phyloP scores from a whole-genome alignment of 1,140 invertebrate species.

The Pogonomyrmex barbatus region DNA sequence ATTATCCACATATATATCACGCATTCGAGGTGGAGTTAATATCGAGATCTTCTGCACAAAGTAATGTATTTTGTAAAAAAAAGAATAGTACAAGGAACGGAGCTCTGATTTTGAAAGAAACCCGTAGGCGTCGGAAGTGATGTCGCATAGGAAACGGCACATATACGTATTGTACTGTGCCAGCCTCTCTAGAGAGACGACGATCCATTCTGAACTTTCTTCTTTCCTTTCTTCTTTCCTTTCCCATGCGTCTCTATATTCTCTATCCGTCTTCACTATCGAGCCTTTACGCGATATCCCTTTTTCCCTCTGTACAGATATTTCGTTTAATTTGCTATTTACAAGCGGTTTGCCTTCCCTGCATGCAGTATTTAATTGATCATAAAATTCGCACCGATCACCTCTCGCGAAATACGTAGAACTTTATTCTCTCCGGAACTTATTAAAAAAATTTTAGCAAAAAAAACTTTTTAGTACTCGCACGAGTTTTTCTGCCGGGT shows the following conservation, averaged over 20 bases:
- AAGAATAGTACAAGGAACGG: conserved; percentile 21
- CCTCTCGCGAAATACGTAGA: background rate
- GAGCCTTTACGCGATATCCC: background rate
- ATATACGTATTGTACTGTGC: conserved; percentile 47
- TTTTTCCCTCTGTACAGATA: background rate
- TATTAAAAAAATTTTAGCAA: conserved; percentile 58
- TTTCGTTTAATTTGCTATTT: conserved; percentile 36
- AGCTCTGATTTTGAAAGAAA: conserved; percentile 62
- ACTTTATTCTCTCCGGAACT: conserved; percentile 35
- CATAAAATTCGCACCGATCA: conserved; percentile 55
- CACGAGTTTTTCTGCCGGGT: background rate
- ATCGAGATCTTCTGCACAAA: background rate
- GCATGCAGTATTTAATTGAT: conserved; percentile 55
- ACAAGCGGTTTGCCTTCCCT: conserved; percentile 8
- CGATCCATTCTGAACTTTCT: conserved; percentile 57
- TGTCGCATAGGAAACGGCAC: conserved; percentile 69
- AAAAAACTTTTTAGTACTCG: background rate
- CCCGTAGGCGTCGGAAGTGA: conserved; percentile 77
- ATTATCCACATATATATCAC: background rate
- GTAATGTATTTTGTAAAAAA: conserved; percentile 23
- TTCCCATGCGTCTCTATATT: background rate
- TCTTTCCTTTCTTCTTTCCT: conserved; percentile 43
- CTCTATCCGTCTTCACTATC: conserved; percentile 22
- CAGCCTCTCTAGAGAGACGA: conserved; percentile 60
- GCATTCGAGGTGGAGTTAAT: background rate